Evolutionary conservation across 2,113 vertebrate genomes (phyloP).

Genomic region (Pongo pygmaeus): DNA sequence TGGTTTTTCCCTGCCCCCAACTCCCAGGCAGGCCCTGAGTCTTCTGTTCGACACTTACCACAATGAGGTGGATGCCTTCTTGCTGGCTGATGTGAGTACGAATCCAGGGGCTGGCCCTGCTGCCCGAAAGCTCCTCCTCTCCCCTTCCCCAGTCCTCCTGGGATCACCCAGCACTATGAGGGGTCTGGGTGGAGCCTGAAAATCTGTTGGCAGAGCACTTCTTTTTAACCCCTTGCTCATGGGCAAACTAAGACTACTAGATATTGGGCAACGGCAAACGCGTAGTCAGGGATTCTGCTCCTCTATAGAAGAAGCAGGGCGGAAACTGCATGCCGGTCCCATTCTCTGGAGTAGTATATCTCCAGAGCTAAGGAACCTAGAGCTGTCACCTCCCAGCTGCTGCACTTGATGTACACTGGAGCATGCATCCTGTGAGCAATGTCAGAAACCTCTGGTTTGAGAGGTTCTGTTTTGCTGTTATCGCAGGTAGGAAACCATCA

Average conservation of each 20-base stretch:
- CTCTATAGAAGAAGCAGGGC: not conserved
- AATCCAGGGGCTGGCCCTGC: not conserved
- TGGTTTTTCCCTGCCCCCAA: conserved; percentile 7
- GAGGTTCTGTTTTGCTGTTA: not conserved
- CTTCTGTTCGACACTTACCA: conserved; percentile 97
- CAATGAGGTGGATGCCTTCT: conserved; percentile 94
- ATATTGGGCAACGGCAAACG: not conserved
- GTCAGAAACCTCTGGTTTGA: not conserved
- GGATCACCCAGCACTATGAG: not conserved
- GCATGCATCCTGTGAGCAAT: not conserved
- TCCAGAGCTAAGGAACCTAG: not conserved
- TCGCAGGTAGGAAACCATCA: not conserved
- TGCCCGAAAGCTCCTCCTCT: not conserved
- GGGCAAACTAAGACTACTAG: not conserved
- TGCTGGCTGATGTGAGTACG: conserved; percentile 90
- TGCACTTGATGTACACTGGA: too few relatives aligned
- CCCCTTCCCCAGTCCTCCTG: not conserved
- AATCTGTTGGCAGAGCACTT: not conserved
- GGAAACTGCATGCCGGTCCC: not conserved
- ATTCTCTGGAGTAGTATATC: not conserved
- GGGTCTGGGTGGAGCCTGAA: not conserved
- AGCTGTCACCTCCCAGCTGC: rapidly evolving
- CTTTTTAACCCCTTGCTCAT: not conserved
- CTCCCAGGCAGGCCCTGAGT: conserved; percentile 92
- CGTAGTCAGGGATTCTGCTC: not conserved